Evolutionary conservation across 2,113 vertebrate genomes (phyloP), one percentile per base, ranked within the genome.

Genomic region (Spilogale gracilis): DNA sequence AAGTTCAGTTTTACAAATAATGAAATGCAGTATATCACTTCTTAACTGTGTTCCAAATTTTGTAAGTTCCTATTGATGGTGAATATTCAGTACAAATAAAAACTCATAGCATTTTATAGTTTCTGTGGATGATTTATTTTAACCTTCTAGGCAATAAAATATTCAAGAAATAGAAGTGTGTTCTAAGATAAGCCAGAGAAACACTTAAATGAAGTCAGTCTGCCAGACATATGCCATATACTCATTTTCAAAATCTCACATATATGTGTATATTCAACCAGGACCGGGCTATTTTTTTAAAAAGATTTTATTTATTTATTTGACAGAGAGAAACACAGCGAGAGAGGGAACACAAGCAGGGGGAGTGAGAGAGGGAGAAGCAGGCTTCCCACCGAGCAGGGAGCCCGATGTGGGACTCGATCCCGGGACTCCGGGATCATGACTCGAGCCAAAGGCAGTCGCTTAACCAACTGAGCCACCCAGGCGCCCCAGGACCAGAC

Each of bases 101-200:
- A 81, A 50, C 17, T 32, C 25, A 6, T 2, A 50, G 23, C 10
- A 69, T 17, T 50, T 65, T 43, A 17, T 14, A 32, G 79, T 69
- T 65, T 32, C 25, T 61, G 0, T 79, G n/a, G 86, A 52, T 86
- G 61, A 38, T 20, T 43, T 96, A 38, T 79, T 89, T 85, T 90
- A 79, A 60, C 10, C 25, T 81, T 43, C 27, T 56, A 48, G 27
- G 5, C 76, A 32, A 30, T 76, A 76, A 76, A 16, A 52, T 54
- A 81, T n/a, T 96, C 21, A 96, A 48, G 43, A 95, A 91, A 52
- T 69, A 65, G 10, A 74, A 45, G 90, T 83, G 45, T 0, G 61
- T 32, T 56, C 79, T 52, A 38, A 54, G 23, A 50, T 63, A 30
- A 56, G 30, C 38, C 25, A 65, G 23, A 67, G 60, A 61, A 79